phyloP scores from a whole-genome alignment of 2,888 invertebrate genomes.

The Zygaena filipendulae region DNA sequence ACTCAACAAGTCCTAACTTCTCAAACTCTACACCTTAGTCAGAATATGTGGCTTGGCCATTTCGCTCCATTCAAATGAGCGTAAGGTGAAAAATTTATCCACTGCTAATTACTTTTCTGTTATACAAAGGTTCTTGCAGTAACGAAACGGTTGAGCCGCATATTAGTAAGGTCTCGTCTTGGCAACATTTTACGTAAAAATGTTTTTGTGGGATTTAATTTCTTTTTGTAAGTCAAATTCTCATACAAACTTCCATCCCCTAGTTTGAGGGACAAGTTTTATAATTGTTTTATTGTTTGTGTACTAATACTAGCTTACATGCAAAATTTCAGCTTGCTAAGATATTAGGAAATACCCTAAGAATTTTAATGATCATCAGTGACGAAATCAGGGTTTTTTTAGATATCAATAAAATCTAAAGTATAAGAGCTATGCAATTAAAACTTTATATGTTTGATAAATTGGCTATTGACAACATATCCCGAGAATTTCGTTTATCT shows the following conservation, averaged over 20 bases:
- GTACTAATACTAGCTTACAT: background rate
- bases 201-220: too few relatives aligned
- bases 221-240: too few relatives aligned
- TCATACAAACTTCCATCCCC: background rate
- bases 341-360: background rate
- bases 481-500: background rate
- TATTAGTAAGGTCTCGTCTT: too few relatives aligned
- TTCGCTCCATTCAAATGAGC: too few relatives aligned
- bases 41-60: too few relatives aligned
- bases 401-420: background rate
- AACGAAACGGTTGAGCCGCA: too few relatives aligned
- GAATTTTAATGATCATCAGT: background rate
- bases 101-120: too few relatives aligned
- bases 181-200: too few relatives aligned
- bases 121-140: too few relatives aligned
- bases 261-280: background rate
- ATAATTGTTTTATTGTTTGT: background rate
- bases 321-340: background rate
- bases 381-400: background rate
- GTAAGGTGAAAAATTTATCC: too few relatives aligned
- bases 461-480: background rate
- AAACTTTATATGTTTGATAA: background rate
- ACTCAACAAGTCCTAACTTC: too few relatives aligned
- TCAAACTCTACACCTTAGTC: too few relatives aligned
- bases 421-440: background rate